These are phyloP conservation scores for Glaucomys volans DNA, from an alignment of 2,113 vertebrate species.

Conservation along the genomic window DNA sequence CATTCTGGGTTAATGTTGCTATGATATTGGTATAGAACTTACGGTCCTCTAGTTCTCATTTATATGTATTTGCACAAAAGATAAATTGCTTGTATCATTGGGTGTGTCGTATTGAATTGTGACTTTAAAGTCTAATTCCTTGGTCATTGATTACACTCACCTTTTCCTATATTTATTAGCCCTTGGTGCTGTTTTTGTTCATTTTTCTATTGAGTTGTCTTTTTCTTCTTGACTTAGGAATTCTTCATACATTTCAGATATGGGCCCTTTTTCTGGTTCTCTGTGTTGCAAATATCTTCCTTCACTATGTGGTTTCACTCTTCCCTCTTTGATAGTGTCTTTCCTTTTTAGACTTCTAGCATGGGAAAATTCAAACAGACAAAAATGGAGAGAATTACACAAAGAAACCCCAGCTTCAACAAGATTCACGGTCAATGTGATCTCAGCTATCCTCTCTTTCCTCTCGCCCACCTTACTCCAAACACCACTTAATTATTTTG, in stretches of 20 bases:
- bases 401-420: neutral
- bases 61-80: neutral
- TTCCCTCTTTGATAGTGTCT: neutral
- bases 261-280: neutral
- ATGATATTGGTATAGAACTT: neutral
- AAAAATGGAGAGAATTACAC: neutral
- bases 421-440: neutral
- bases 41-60: neutral
- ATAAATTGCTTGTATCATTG: neutral
- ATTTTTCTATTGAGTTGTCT: neutral
- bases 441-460: neutral
- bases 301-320: neutral
- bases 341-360: neutral
- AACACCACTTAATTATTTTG: neutral
- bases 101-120: neutral
- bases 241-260: neutral
- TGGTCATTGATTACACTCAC: neutral
- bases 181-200: neutral
- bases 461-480: neutral
- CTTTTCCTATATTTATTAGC: neutral
- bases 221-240: neutral
- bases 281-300: neutral
- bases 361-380: neutral
- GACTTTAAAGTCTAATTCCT: conserved; percentile 13
- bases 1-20: neutral